Base-by-base conservation (phyloP, 1,140 invertebrate genomes). In the Olivierus martensii region DNA sequence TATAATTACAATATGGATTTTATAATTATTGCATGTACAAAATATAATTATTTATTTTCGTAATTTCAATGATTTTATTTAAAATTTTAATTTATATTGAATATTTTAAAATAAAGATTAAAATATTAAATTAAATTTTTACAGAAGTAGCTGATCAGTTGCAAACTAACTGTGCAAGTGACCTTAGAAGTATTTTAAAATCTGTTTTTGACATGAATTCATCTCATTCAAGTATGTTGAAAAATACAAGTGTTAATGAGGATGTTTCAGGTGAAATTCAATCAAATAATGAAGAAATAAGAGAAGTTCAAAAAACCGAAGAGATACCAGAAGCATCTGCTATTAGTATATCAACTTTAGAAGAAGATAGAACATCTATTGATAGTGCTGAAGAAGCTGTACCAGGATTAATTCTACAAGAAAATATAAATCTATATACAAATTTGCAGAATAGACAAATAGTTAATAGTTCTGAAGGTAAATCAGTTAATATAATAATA, bases 91-190 rank as follows among this genome's bases (percentile, higher is more conserved):
- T 28, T 28, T 6, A 28, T 28, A 28, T 6, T 28, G 4, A 28
- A 28, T 28, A 28, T 28, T 28, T 28, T 28, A 28, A 28, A 28
- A 28, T 28, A 1, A 28, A 28, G 3, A 43, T 43, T 17, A 6
- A 22, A 43, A 6, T 43, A 43, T 43, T 22, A 6, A 28, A 37
- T 12, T 18, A 56, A 17, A n/a, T 45, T 9, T n/a, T 38, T 51
- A n/a, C 57, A 73, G 94, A 92, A 3, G 93, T 98, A 0, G 94
- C 94, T 2, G 94, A 99, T 72, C 93, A 99, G 67, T 72, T 98
- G 15, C 94, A 98, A 70, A 96, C 92, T 0, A 99, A 98, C 70
- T 97, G 93, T 68, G 94, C 94, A 2, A 87, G 88, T n/a, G 94
- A 99, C 70, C 72, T 99, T 22, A 74, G 94, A 3, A 89, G 94